phyloP scores from a whole-genome alignment of 2,797 vertebrate species.

The Lagocephalus sceleratus region DNA sequence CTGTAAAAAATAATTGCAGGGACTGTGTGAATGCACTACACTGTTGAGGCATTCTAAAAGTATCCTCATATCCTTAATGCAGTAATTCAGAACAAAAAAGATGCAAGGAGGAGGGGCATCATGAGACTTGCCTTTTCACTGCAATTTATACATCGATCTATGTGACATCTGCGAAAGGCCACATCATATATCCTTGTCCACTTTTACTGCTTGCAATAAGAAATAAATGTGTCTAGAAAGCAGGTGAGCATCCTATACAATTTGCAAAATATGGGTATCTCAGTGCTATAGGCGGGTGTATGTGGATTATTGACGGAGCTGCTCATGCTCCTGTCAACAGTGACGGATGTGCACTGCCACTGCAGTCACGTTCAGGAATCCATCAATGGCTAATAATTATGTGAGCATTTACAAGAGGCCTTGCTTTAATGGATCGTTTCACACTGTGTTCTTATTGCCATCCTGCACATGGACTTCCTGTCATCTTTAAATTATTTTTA shows the following conservation, averaged over 20 bases:
- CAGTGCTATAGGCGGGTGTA: slow-evolving; percentile 24
- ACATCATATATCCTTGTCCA: slow-evolving; percentile 56
- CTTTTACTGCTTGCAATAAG: slow-evolving; percentile 59
- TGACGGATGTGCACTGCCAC: slow-evolving; percentile 49
- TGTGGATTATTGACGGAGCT: slow-evolving; percentile 47
- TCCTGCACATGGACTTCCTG: slow-evolving; percentile 68
- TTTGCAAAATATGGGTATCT: slow-evolving; percentile 38
- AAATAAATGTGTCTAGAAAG: slow-evolving; percentile 49
- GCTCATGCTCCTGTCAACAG: slow-evolving; percentile 34
- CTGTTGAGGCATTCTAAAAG: no score
- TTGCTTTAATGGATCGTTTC: slow-evolving; percentile 61
- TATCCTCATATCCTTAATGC: not conserved
- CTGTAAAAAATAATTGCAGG: not conserved
- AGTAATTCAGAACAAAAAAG: not conserved
- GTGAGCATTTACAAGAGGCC: slow-evolving; percentile 61
- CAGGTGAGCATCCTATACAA: slow-evolving; percentile 17
- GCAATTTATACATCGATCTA: slow-evolving; percentile 22
- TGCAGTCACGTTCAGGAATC: slow-evolving; percentile 44
- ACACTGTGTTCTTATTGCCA: slow-evolving; percentile 45
- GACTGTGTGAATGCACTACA: no score
- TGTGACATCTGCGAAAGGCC: slow-evolving; percentile 50
- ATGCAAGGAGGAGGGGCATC: not conserved
- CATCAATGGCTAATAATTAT: slow-evolving; percentile 71
- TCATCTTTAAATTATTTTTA: slow-evolving; percentile 61
- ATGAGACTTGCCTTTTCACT: no score